Evolutionary conservation across 2,797 vertebrate genomes (phyloP), one percentile per base, ranked within the genome.

Genomic region (Pipistrellus nathusii): DNA sequence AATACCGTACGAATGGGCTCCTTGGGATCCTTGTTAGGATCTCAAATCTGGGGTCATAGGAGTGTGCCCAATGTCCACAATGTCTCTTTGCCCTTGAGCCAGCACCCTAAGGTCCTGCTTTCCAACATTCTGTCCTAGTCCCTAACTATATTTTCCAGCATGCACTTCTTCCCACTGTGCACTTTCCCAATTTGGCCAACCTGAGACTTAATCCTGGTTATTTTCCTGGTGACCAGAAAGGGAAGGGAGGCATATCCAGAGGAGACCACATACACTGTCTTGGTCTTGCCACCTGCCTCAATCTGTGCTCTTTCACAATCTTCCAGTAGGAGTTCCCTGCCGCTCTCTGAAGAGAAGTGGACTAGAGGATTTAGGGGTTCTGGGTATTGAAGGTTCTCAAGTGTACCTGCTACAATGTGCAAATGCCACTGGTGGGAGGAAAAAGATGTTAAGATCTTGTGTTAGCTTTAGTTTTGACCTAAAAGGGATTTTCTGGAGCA

Each of bases 51-150:
- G 25, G 15, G 51, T 41, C 57, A 17, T 41, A 51, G 57, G 21
- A 0, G 9, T 38, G 8, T 44, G 3, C 2, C 6, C 23, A 8
- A 12, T 17, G 15, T 32, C 46, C 27, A 25, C 2, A 32, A n/a
- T 85, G 66, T 55, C 8, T 83, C 21, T 48, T 13, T 44, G 32
- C 2, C 46, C 55, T 83, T 57, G 46, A 72, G 14, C 21, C 3
- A 64, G 18, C 14, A 53, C 6, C 21, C 27, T 3, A 6, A 76
- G 25, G n/a, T 57, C 32, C 27, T 6, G 30, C 41, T 86, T 64
- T 44, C 64, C 77, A 10, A 64, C 13, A 41, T 11, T 23, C 10
- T 32, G 8, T 32, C 7, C 44, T 53, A 21, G 35, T n/a, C 71
- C 17, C 41, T 81, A 51, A 30, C 23, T 25, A 20, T 35, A 5